Evolutionary conservation across 2,797 vertebrate genomes (phyloP).

Genomic region (Cyprinodon diabolis): DNA sequence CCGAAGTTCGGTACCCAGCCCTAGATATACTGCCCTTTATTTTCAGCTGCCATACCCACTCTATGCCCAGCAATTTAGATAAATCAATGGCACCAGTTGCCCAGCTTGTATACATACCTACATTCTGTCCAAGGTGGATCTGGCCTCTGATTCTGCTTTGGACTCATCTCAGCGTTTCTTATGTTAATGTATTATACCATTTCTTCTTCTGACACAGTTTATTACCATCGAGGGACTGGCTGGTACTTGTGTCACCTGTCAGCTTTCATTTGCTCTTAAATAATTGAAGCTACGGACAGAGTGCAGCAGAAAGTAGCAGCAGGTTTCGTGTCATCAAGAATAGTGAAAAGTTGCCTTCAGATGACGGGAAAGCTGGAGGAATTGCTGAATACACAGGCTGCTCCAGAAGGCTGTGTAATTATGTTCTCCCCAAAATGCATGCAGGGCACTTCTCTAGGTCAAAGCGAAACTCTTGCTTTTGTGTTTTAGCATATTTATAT

Average conservation of each 20-base stretch:
- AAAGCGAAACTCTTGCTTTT: slow-evolving; percentile 48
- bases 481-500: slow-evolving; percentile 30
- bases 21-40: slow-evolving; percentile 57
- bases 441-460: slow-evolving; percentile 43
- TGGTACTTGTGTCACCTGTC: slow-evolving; percentile 68
- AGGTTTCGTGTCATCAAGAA: slow-evolving; percentile 21
- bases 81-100: slow-evolving; percentile 66
- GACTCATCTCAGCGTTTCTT: slow-evolving; percentile 29
- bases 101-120: slow-evolving; percentile 47
- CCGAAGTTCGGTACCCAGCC: too few relatives aligned
- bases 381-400: slow-evolving; percentile 27
- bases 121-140: slow-evolving; percentile 29
- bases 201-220: slow-evolving; percentile 57
- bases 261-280: slow-evolving; percentile 70
- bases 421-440: slow-evolving; percentile 17
- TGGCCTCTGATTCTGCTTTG: slow-evolving; percentile 11
- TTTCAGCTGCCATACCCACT: slow-evolving; percentile 63
- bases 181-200: slow-evolving; percentile 57
- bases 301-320: slow-evolving; percentile 46
- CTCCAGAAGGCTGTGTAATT: slow-evolving; percentile 32
- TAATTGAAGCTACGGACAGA: slow-evolving; percentile 66
- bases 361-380: slow-evolving; percentile 30
- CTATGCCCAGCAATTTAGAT: slow-evolving; percentile 61
- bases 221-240: slow-evolving; percentile 55
- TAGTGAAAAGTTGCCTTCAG: slow-evolving; percentile 16